phyloP scores from a whole-genome alignment of 1,140 invertebrate species.

The Agrilus planipennis region DNA sequence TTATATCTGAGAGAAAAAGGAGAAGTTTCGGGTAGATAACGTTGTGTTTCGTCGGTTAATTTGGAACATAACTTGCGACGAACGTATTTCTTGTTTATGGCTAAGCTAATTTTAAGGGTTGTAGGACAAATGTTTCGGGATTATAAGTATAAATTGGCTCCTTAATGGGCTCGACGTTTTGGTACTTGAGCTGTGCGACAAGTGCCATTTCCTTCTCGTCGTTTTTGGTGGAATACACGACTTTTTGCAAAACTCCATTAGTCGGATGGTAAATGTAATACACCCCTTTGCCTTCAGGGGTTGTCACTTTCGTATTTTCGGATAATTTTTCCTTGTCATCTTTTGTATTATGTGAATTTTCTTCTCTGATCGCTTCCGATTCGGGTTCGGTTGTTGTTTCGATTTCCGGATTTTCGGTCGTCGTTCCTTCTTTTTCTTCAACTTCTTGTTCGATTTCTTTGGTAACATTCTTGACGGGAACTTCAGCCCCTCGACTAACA shows the following conservation, averaged over 20 bases:
- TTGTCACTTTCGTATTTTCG: slow-evolving; percentile 8
- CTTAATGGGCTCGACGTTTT: slow-evolving; percentile 41
- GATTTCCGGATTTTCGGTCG: slow-evolving; percentile 6
- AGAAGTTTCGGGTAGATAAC: too few relatives aligned
- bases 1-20: too few relatives aligned
- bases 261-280: slow-evolving; percentile 43
- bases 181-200: slow-evolving; percentile 39
- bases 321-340: slow-evolving; percentile 10
- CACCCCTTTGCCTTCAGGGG: slow-evolving; percentile 31
- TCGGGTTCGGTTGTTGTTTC: slow-evolving; percentile 16
- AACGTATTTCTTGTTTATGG: too few relatives aligned
- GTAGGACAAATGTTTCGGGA: slow-evolving; percentile 25
- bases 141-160: slow-evolving; percentile 42
- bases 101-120: too few relatives aligned
- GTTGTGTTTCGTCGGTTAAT: too few relatives aligned
- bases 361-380: slow-evolving; percentile 8
- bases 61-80: too few relatives aligned
- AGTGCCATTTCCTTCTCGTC: slow-evolving; percentile 42
- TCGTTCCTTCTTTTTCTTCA: slow-evolving; percentile 7
- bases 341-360: slow-evolving; percentile 9
- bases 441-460: too few relatives aligned
- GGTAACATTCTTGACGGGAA: too few relatives aligned
- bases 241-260: slow-evolving; percentile 38
- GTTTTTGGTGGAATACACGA: slow-evolving; percentile 38
- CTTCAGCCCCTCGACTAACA: too few relatives aligned